These are phyloP conservation scores for Typhlichthys eigenmanni DNA, from an alignment of 2,797 vertebrate species.

Conservation along the genomic window DNA sequence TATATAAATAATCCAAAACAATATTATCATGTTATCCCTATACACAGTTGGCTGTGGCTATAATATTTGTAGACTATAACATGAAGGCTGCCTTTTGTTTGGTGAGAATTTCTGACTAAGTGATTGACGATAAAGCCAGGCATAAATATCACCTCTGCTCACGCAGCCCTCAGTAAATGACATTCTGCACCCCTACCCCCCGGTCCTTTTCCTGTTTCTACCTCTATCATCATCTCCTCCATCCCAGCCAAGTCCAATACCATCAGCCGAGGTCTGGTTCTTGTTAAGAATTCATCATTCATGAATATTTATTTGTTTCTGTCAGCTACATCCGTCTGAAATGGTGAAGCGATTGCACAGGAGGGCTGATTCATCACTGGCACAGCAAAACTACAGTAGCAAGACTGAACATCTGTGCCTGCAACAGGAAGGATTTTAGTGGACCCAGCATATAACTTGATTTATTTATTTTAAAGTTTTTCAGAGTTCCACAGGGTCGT, in stretches of 20 bases:
- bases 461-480: too few relatives aligned
- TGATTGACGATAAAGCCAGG: slow-evolving; percentile 28
- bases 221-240: slow-evolving; percentile 12
- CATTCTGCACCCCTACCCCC: slow-evolving; percentile 46
- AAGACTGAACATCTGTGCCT: too few relatives aligned
- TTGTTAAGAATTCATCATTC: slow-evolving; percentile 50
- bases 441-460: neutral
- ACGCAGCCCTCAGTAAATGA: slow-evolving; percentile 24
- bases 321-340: slow-evolving; percentile 49
- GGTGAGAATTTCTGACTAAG: slow-evolving; percentile 17
- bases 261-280: slow-evolving; percentile 37
- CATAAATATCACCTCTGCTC: slow-evolving; percentile 32
- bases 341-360: slow-evolving; percentile 24
- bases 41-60: neutral
- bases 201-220: slow-evolving; percentile 46
- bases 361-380: slow-evolving; percentile 57
- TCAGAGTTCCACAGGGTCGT: slow-evolving; percentile 15
- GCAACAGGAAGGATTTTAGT: neutral
- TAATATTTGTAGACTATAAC: slow-evolving; percentile 13
- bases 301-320: slow-evolving; percentile 66
- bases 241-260: slow-evolving; percentile 16
- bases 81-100: slow-evolving; percentile 32
- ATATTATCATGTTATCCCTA: neutral
- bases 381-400: neutral
- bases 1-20: neutral